Percentiles rank a stretch among this genome's conserved stretches.
These are phyloP conservation scores for Epistrophella euchroma DNA, from an alignment of 2,888 invertebrate species.

Conservation along the genomic window DNA sequence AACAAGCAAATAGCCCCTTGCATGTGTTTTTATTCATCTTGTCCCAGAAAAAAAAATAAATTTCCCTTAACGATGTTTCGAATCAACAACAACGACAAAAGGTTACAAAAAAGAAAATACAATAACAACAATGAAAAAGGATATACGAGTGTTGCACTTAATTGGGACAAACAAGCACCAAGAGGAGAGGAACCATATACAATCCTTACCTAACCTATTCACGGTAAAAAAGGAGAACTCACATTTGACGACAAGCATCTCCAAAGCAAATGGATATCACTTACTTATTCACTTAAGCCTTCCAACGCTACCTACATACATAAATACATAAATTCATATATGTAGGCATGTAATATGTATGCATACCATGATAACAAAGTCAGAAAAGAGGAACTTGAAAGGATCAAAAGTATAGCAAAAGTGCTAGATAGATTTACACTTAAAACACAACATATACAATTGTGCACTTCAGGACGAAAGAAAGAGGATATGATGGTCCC, in stretches of 20 bases:
- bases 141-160: constrained; percentile 37
- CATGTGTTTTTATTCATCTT: constrained; percentile 26
- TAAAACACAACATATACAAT: constrained; percentile 44
- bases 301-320: constrained; percentile 32
- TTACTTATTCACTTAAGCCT: constrained; percentile 72
- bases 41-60: constrained; percentile 41
- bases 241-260: constrained; percentile 60
- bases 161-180: constrained; percentile 51
- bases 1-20: constrained; percentile 25
- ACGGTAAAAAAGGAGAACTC: constrained; percentile 28
- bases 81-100: constrained; percentile 18
- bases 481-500: constrained; percentile 10
- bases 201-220: constrained; percentile 19
- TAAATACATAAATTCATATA: constrained; percentile 9
- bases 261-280: constrained; percentile 68
- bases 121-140: constrained; percentile 29
- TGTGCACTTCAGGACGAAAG: constrained; percentile 49
- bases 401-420: constrained; percentile 46
- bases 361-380: constrained; percentile 12
- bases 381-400: constrained; percentile 48
- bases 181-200: constrained; percentile 36
- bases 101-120: constrained; percentile 23
- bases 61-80: constrained; percentile 60
- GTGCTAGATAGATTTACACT: constrained; percentile 43
- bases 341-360: not conserved